Base-by-base conservation (phyloP, 2,888 invertebrate species). In the Azorinus chamasolen region DNA sequence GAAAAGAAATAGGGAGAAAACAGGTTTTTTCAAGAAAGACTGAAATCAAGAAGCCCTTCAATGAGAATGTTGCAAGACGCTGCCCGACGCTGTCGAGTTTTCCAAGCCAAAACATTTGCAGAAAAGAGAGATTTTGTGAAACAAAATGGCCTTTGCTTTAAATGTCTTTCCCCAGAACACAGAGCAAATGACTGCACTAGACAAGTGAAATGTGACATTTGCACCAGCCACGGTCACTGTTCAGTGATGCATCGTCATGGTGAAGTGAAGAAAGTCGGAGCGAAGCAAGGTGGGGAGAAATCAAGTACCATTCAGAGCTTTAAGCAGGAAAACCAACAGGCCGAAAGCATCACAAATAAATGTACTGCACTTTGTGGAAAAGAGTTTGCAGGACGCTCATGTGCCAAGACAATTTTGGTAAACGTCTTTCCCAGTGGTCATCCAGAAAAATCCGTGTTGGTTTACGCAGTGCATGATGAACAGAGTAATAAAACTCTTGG, bases 401-500 rank as follows among this genome's bases (percentile, higher is more conserved):
- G 61, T 45, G 59, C 61, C 16, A 70, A 75, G 51, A 41, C 37
- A 61, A 22, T 59, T 37, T 37, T 69, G 24, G 61, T 69, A 14
- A 32, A 65, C 32, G 41, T 58, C n/a, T 61, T 20, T 22, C 25
- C 24, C 24, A 51, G 24, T 24, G 22, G 24, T 4, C 22, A 8
- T 48, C 18, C 48, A n/a, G 6, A 8, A 6, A 48, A 22, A 14
- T 10, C 10, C 10, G 16, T 55, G 27, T 57, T 48, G 41, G 25
- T 25, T 12, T 69, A 69, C 27, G 69, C 59, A 6, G 46, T 59
- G 10, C 1, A 54, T 1, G 69, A 69, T 32, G 69, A 68, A 5
- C 59, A 68, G 32, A 68, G 68, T 51, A 68, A 68, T 20, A 22
- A 53, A 12, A 43, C 59, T 8, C 61, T 69, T 2, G 69, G 46